Evolutionary conservation across 2,888 invertebrate species (phyloP).

Genomic region (Pachycephus smyrnensis): DNA sequence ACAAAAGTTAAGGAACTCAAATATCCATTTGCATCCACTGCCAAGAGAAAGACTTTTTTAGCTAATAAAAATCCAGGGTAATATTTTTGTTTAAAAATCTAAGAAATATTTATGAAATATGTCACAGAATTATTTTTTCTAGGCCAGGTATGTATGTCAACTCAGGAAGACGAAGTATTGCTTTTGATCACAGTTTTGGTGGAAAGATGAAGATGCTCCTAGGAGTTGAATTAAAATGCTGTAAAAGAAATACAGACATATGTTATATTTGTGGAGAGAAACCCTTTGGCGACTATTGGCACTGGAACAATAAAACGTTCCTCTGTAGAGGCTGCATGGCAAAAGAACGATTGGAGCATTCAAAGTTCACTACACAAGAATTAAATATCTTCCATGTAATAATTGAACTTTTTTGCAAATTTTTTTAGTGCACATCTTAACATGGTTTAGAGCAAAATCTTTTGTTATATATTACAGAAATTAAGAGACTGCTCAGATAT

Average conservation of each 20-base stretch:
- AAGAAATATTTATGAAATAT: slow-evolving; percentile 10
- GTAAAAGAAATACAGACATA: slow-evolving; percentile 59
- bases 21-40: slow-evolving; percentile 43
- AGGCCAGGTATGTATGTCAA: slow-evolving; percentile 53
- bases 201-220: slow-evolving; percentile 64
- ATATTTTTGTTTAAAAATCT: slow-evolving; percentile 7
- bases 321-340: slow-evolving; percentile 67
- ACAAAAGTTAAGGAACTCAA: slow-evolving; percentile 36
- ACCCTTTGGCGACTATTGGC: slow-evolving; percentile 69
- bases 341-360: slow-evolving; percentile 55
- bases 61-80: slow-evolving; percentile 54
- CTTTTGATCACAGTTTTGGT: slow-evolving; percentile 65
- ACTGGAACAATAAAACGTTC: slow-evolving; percentile 57
- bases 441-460: neutral
- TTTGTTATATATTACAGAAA: slow-evolving; percentile 45
- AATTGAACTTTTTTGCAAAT: neutral
- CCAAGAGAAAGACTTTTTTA: slow-evolving; percentile 34
- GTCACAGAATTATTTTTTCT: slow-evolving; percentile 4
- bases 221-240: slow-evolving; percentile 67
- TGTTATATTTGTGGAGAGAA: slow-evolving; percentile 65
- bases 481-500: slow-evolving; percentile 58
- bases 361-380: slow-evolving; percentile 46
- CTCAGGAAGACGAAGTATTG: slow-evolving; percentile 44
- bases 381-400: slow-evolving; percentile 33
- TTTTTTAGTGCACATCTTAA: neutral